Conservation (phyloP, 2,113 vertebrate species). For the Oceanodroma tethys region DNA sequence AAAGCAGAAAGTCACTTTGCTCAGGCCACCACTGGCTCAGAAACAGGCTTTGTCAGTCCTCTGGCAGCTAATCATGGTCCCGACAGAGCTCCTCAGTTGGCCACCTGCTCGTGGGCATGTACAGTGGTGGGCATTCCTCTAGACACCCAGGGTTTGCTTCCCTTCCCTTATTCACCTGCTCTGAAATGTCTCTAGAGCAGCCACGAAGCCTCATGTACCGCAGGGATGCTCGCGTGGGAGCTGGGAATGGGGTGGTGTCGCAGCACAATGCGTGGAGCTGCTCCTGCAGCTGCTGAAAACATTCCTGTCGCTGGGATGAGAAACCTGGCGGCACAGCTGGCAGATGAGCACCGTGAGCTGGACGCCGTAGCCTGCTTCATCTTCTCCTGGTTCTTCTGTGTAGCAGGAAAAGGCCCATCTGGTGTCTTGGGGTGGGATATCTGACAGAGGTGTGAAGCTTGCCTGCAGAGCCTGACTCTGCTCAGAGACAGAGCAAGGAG, state of each 20-base stretch:
- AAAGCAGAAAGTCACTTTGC: neutral
- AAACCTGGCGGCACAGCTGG: neutral
- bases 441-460: neutral
- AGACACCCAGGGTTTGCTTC: neutral
- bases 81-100: neutral
- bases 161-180: neutral
- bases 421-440: neutral
- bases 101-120: neutral
- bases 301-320: neutral
- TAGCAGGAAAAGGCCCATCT: neutral
- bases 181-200: neutral
- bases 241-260: neutral
- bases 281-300: neutral
- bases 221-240: neutral
- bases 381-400: neutral
- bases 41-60: neutral
- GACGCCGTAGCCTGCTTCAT: neutral
- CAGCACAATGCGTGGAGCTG: neutral
- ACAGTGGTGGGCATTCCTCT: neutral
- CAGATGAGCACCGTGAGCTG: neutral
- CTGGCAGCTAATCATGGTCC: neutral
- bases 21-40: neutral
- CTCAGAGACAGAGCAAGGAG: neutral
- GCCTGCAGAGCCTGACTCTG: too few species aligned
- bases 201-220: accelerated